Percentiles rank a stretch among this genome's conserved stretches.
Conservation (phyloP, 2,797 vertebrate genomes). For the Pangasius krempfi region DNA sequence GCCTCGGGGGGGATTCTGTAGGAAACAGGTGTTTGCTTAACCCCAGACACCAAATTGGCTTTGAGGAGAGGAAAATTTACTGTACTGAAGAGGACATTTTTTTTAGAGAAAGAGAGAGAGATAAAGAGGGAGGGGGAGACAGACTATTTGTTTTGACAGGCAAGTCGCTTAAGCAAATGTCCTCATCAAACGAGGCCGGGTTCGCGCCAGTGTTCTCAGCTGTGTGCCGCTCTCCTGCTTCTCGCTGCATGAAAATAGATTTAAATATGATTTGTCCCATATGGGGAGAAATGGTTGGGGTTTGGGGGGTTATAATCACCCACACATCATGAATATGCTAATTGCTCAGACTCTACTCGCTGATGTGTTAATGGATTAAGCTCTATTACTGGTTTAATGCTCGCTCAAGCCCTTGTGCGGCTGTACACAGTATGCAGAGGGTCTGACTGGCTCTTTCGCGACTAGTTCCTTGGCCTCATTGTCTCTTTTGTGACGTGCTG, state of each 20-base stretch:
- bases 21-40: constrained; percentile 69
- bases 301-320: constrained; percentile 43
- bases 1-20: constrained; percentile 53
- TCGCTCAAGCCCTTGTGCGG: not conserved
- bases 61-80: constrained; percentile 43
- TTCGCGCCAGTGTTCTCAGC: constrained; percentile 47
- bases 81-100: constrained; percentile 27
- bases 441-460: not conserved
- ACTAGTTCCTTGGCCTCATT: not conserved
- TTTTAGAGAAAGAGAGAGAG: constrained; percentile 23
- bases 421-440: not conserved
- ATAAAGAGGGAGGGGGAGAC: constrained; percentile 1
- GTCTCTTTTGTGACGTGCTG: not conserved
- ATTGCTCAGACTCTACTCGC: constrained; percentile 32
- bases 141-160: constrained; percentile 51
- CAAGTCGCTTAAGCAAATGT: constrained; percentile 58
- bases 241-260: constrained; percentile 55
- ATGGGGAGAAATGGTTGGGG: constrained; percentile 4
- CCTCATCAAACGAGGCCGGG: constrained; percentile 51
- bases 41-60: constrained; percentile 59
- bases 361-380: constrained; percentile 54
- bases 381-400: constrained; percentile 54
- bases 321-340: constrained; percentile 61
- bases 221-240: constrained; percentile 41
- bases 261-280: constrained; percentile 57